Evolutionary conservation across 2,113 vertebrate species (phyloP), one percentile per base, ranked within the genome.

Genomic region (Dascyllus trimaculatus): DNA sequence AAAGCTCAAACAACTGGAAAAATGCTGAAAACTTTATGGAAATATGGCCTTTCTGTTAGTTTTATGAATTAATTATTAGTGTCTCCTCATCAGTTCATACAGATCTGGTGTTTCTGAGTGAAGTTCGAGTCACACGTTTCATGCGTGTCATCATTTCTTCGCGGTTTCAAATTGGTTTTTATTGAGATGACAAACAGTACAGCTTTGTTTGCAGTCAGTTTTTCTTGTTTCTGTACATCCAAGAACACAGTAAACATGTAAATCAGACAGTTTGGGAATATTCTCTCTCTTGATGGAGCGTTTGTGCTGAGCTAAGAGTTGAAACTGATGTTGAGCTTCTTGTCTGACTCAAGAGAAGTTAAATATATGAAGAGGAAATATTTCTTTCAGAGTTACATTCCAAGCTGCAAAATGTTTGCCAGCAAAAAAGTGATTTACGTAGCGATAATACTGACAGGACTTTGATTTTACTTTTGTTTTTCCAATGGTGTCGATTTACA

Each of bases 371-470:
- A 11, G 17, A 26, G 38, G n/a, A 22, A 5, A 40, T 21, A 19
- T 11, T 13, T 22, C 15, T 52, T n/a, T n/a, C 10, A n/a, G 38
- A 38, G 43, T 66, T 58, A 49, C 15, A 45, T 79, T 71, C 19
- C 53, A 26, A 53, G 22, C 25, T 63, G 0, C 40, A 56, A n/a
- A n/a, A 38, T 59, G 32, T 58, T 46, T 22, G 8, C 7, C 18
- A 11, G 22, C 2, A 57, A 35, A 46, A 19, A 49, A 32, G 13
- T n/a, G 11, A 66, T 57, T 24, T 40, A 24, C 25, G 21, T 67
- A 2, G 0, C 43, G 48, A 70, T 51, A 11, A 40, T 32, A 24
- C 48, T 53, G 53, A 69, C 17, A 57, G 21, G 22, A 32, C 46
- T 75, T 54, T 45, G 6, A 49, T 35, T 14, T 11, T 1, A 54